phyloP scores from a whole-genome alignment of 2,797 vertebrate species.

The Ciconia nigra region DNA sequence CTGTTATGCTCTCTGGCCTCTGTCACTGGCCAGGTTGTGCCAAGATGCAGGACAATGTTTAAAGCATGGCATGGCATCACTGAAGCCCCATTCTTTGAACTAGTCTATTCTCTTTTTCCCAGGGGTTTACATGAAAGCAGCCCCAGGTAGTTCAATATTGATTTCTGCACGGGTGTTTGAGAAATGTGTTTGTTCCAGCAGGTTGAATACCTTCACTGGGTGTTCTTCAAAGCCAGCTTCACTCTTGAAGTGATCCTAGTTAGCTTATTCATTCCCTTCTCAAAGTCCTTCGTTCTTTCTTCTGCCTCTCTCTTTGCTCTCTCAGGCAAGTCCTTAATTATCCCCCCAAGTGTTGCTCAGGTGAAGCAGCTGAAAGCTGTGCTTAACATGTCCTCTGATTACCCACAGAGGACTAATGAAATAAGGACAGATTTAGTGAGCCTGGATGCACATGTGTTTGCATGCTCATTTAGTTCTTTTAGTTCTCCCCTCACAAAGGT shows the following conservation, averaged over 20 bases:
- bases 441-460: neutral
- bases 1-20: neutral
- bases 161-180: neutral
- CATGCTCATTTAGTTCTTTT: neutral
- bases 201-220: neutral
- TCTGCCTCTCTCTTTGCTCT: neutral
- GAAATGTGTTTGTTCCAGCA: neutral
- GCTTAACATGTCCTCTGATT: conserved; percentile 26
- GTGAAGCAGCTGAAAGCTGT: conserved; percentile 25
- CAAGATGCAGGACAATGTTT: neutral
- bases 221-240: conserved; percentile 48
- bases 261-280: conserved; percentile 18
- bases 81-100: neutral
- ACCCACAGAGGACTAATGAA: neutral
- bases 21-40: neutral
- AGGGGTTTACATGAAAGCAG: conserved; percentile 23
- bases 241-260: conserved; percentile 35
- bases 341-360: neutral
- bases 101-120: neutral
- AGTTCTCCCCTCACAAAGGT: neutral
- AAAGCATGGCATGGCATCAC: neutral
- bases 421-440: neutral
- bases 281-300: conserved; percentile 11
- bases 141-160: neutral
- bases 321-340: conserved; percentile 33